Percentiles rank a stretch among this genome's conserved stretches.
Evolutionary conservation across 2,888 invertebrate species (phyloP).

Genomic region (Ariolimax columbianus): DNA sequence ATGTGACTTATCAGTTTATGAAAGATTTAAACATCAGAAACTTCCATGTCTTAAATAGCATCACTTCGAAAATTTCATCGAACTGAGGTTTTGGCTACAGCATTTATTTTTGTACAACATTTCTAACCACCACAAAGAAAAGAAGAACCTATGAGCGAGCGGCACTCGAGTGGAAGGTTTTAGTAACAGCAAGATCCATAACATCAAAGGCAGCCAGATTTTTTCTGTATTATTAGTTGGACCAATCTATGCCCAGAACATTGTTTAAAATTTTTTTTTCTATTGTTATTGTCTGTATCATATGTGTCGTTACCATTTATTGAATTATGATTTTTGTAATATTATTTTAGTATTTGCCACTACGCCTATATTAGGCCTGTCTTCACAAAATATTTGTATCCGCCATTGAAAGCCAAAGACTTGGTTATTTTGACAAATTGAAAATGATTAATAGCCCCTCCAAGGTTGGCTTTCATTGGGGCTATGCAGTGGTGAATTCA

Average conservation of each 20-base stretch:
- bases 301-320: neutral
- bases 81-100: neutral
- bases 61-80: neutral
- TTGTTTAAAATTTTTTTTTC: neutral
- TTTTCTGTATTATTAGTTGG: constrained; percentile 25
- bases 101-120: neutral
- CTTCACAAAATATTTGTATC: neutral
- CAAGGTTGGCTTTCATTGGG: neutral
- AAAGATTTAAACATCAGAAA: neutral
- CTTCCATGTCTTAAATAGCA: neutral
- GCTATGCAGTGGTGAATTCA: neutral
- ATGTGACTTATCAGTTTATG: neutral
- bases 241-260: constrained; percentile 36
- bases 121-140: neutral
- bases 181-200: constrained; percentile 23
- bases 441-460: neutral
- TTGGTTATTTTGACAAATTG: neutral
- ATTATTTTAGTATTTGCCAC: neutral
- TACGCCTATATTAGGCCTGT: neutral
- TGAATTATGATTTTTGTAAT: neutral
- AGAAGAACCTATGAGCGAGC: too few relatives aligned
- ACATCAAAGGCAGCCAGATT: constrained; percentile 26
- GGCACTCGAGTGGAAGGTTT: constrained; percentile 19
- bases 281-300: constrained; percentile 1
- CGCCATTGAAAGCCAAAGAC: neutral